phyloP scores from a whole-genome alignment of 2,113 vertebrate genomes.

The Furnarius figulus region DNA sequence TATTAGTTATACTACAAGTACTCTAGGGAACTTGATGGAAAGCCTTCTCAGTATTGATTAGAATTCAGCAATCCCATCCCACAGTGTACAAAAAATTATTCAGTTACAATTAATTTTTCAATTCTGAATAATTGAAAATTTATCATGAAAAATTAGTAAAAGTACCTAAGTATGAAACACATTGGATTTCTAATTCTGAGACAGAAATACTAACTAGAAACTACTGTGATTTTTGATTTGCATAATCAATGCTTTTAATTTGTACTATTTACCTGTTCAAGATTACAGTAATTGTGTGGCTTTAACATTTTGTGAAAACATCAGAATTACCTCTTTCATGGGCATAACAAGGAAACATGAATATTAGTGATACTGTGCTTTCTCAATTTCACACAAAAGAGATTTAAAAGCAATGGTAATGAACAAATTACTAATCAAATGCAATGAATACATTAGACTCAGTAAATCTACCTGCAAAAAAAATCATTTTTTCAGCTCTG shows the following conservation, averaged over 20 bases:
- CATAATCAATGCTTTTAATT: neutral
- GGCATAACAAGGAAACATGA: neutral
- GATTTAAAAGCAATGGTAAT: neutral
- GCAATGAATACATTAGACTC: neutral
- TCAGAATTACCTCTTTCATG: neutral
- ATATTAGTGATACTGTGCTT: neutral
- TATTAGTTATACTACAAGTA: conserved; percentile 70
- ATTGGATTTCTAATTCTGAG: neutral
- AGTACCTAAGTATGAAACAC: neutral
- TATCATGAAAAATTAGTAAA: conserved; percentile 42
- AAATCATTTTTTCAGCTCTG: neutral
- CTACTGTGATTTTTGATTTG: neutral
- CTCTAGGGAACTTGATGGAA: conserved; percentile 47
- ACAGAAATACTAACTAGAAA: neutral
- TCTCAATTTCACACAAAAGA: neutral
- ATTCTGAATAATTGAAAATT: conserved; percentile 52
- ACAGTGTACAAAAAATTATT: conserved; percentile 52
- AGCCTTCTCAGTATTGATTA: conserved; percentile 60
- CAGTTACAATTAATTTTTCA: conserved; percentile 63
- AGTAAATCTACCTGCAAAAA: neutral
- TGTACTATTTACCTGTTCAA: neutral
- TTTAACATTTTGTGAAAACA: neutral
- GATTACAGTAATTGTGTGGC: neutral
- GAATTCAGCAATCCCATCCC: conserved; percentile 44
- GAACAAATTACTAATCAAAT: neutral